Evolutionary conservation across 2,888 invertebrate species (phyloP).

Genomic region (Drosophila affinis): DNA sequence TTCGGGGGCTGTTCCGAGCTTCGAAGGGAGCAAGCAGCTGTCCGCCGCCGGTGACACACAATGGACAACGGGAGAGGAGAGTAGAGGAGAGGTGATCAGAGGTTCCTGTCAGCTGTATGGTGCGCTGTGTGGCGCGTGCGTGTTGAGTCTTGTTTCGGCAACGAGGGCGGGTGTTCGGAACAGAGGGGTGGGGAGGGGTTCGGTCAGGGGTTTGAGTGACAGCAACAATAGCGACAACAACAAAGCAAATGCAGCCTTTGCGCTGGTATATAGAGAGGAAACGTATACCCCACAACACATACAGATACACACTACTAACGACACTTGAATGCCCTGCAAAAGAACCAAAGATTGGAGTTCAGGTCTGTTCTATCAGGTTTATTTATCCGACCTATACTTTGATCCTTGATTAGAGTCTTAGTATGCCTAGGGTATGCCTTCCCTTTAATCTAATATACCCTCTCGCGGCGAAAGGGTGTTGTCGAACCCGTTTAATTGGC

Average conservation of each 20-base stretch:
- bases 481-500: conserved; percentile 67
- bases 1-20: not conserved
- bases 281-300: not conserved
- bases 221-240: conserved; percentile 35
- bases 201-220: conserved; percentile 39
- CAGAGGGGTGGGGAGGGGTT: conserved; percentile 5
- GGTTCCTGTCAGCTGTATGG: conserved; percentile 60
- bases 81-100: conserved; percentile 1
- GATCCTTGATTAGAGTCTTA: not conserved
- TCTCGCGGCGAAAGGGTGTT: conserved; percentile 21
- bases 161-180: conserved; percentile 16
- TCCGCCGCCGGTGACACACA: conserved; percentile 35
- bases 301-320: not conserved
- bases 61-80: conserved; percentile 6
- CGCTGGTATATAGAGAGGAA: not conserved
- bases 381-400: too few relatives aligned
- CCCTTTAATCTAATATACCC: conserved; percentile 2
- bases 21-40: conserved; percentile 30
- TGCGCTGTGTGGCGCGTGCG: conserved; percentile 69
- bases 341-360: not conserved
- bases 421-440: not conserved
- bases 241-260: conserved; percentile 9
- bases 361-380: not conserved
- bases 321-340: conserved; percentile 3
- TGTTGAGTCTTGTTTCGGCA: conserved; percentile 43